phyloP scores from a whole-genome alignment of 2,888 invertebrate species.

The Mamestra brassicae region DNA sequence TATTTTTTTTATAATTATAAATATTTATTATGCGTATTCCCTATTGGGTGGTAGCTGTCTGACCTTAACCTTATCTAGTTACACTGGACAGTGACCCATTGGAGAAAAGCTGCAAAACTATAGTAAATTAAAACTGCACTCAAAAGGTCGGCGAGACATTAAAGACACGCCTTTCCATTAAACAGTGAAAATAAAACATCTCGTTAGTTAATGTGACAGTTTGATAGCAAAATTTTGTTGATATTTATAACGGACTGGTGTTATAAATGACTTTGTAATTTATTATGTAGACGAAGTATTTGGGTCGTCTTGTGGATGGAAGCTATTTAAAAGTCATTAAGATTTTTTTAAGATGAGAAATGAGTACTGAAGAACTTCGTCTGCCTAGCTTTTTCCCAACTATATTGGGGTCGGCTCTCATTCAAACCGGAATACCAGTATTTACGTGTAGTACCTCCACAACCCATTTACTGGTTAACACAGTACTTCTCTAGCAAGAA shows the following conservation, averaged over 20 bases:
- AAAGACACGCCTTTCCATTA: slow-evolving; percentile 23
- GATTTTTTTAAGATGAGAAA: slow-evolving; percentile 5
- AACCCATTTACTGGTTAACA: too few species aligned
- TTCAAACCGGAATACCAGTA: too few species aligned
- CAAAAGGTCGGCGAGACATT: slow-evolving; percentile 23
- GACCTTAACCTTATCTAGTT: too few species aligned
- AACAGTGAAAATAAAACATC: slow-evolving; percentile 20
- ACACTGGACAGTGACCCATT: neutral
- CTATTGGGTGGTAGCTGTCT: too few species aligned
- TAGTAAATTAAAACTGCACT: slow-evolving; percentile 15
- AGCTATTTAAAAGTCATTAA: slow-evolving; percentile 39
- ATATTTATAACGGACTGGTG: slow-evolving; percentile 32
- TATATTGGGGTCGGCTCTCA: too few species aligned
- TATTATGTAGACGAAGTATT: slow-evolving; percentile 34
- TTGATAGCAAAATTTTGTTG: slow-evolving; percentile 41
- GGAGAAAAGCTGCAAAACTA: neutral
- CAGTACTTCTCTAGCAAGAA: too few species aligned
- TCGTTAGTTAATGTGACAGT: slow-evolving; percentile 44
- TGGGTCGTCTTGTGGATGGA: slow-evolving; percentile 23
- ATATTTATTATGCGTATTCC: too few species aligned
- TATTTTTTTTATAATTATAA: too few species aligned
- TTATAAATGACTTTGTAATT: slow-evolving; percentile 36
- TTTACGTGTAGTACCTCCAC: too few species aligned
- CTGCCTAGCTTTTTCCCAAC: neutral
- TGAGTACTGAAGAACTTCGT: neutral